phyloP scores from a whole-genome alignment of 1,140 invertebrate species.

The Drosophila willistoni region DNA sequence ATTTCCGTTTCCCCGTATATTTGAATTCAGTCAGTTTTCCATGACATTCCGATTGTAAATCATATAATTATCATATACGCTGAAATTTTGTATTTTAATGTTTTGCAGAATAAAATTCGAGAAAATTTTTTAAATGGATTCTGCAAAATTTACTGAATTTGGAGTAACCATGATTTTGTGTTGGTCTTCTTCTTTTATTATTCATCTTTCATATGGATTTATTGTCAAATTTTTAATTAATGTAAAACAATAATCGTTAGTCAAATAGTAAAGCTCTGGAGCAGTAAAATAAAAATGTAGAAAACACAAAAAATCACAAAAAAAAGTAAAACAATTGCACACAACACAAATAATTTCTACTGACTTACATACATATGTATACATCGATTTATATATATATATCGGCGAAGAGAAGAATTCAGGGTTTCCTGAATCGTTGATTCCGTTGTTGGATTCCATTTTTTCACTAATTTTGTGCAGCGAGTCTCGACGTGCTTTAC shows the following conservation, averaged over 20 bases:
- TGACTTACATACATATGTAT: conserved; percentile 13
- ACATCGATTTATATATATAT: conserved; percentile 51
- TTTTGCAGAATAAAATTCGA: conserved; percentile 19
- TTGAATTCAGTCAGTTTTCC: conserved; percentile 12
- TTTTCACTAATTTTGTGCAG: too few relatives aligned
- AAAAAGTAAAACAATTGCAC: too few relatives aligned
- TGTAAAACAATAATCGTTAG: conserved; percentile 51
- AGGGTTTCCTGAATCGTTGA: too few relatives aligned
- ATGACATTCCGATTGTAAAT: conserved; percentile 5
- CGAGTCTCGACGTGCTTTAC: too few relatives aligned
- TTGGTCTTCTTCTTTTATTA: neutral
- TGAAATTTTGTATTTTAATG: neutral
- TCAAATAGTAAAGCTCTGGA: conserved; percentile 55
- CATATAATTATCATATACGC: neutral
- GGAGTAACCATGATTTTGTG: neutral
- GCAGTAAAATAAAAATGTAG: conserved; percentile 23
- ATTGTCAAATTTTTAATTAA: conserved; percentile 24
- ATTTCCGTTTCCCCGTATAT: conserved; percentile 30
- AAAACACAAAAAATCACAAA: conserved; percentile 26
- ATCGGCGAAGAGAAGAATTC: too few relatives aligned
- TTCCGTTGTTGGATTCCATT: too few relatives aligned
- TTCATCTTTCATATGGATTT: neutral
- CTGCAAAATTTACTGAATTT: neutral
- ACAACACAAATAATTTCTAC: conserved; percentile 17
- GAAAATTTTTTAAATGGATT: conserved; percentile 1